A percentile compares a stretch with the other conserved stretches of the same genome.
phyloP scores from a whole-genome alignment of 2,797 vertebrate species.

The Euphonia xanthogaster region DNA sequence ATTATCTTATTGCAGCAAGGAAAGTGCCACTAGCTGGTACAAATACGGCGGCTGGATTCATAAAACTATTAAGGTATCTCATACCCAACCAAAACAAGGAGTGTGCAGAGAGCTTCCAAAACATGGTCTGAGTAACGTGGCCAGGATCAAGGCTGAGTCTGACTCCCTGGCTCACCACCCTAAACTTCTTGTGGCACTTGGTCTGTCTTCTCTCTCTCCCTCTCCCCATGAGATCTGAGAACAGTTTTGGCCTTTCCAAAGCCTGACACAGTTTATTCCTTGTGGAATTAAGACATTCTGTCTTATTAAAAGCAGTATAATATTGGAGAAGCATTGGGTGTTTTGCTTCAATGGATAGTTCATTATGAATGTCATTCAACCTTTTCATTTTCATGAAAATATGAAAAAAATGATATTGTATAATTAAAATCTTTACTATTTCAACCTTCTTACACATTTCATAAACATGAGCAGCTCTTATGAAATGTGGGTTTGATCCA shows the following conservation, averaged over 20 bases:
- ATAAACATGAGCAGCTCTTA: not conserved
- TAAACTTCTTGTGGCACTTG: not conserved
- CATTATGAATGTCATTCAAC: not conserved
- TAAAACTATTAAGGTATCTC: not conserved
- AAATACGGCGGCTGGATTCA: not conserved
- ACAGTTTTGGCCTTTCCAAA: not conserved
- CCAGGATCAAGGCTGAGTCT: not conserved
- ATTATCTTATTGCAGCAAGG: not conserved
- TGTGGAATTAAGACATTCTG: not conserved
- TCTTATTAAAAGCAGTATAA: not conserved
- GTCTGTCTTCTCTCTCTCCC: not conserved
- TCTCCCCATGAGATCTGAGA: not conserved
- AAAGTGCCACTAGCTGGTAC: not conserved
- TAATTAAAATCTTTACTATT: not conserved
- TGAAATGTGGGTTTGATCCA: not conserved
- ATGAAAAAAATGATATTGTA: not conserved
- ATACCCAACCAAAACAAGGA: not conserved
- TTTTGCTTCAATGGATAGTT: not conserved
- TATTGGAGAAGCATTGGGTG: not conserved
- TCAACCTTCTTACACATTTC: not conserved
- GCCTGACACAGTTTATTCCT: not conserved
- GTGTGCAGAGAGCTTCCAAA: not conserved
- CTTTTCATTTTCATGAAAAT: not conserved
- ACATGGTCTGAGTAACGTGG: accelerated
- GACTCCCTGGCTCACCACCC: not conserved